Evolutionary conservation across 2,113 vertebrate species (phyloP).

Genomic region (Pedionomus torquatus): DNA sequence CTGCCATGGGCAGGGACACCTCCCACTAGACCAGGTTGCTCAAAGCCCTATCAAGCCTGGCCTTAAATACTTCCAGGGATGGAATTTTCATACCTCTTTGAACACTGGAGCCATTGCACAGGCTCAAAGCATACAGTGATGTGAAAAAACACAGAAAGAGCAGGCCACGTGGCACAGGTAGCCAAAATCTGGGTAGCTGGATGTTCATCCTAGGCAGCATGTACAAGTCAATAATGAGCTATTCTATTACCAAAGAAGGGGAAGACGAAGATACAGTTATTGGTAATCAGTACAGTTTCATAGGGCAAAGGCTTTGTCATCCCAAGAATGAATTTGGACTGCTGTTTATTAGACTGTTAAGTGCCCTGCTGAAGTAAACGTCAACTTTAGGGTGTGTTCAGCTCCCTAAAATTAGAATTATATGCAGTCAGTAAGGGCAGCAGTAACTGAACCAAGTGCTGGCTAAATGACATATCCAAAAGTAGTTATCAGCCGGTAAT

Average conservation of each 20-base stretch:
- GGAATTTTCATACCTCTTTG: neutral
- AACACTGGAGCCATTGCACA: neutral
- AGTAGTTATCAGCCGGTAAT: slow-evolving; percentile 3
- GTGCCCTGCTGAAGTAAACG: neutral
- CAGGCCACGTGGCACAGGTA: neutral
- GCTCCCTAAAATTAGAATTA: slow-evolving; percentile 41
- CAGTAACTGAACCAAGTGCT: neutral
- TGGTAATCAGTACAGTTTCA: neutral
- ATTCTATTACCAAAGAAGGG: neutral
- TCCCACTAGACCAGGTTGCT: no score
- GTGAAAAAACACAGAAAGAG: neutral
- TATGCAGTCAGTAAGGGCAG: neutral
- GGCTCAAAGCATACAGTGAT: neutral
- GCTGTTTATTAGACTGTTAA: slow-evolving; percentile 7
- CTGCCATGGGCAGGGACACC: no score
- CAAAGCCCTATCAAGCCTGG: no score
- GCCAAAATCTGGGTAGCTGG: neutral
- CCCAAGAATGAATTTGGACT: neutral
- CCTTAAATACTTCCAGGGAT: no score
- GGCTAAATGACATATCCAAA: slow-evolving; percentile 11
- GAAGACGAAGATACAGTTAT: neutral
- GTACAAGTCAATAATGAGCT: neutral
- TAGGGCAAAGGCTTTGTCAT: neutral
- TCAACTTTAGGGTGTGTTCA: neutral
- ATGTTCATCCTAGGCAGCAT: neutral